Conservation (phyloP, 2,888 invertebrate genomes). For the Xestoiulus laeticollis region DNA sequence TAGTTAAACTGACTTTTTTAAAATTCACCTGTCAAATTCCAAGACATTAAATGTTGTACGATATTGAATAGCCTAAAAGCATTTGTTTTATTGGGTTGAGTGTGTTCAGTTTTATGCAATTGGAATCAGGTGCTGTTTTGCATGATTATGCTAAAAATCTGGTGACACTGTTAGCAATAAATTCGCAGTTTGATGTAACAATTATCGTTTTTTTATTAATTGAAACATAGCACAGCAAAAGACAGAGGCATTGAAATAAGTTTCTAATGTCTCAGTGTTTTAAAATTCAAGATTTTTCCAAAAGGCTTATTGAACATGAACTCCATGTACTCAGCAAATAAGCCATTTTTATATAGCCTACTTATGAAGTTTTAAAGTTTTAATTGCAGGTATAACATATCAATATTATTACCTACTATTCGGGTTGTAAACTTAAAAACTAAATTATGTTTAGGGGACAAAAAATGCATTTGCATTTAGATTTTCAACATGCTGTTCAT, state of each 20-base stretch:
- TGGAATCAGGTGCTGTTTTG: neutral
- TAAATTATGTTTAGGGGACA: slow-evolving; percentile 32
- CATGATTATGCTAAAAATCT: neutral
- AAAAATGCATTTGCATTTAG: neutral
- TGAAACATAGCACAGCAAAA: too few relatives aligned
- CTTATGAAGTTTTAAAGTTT: neutral
- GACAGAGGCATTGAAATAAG: too few relatives aligned
- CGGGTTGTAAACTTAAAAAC: slow-evolving; percentile 5
- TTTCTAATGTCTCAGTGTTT: too few relatives aligned
- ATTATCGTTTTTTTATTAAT: neutral
- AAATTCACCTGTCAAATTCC: too few relatives aligned
- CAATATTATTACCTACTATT: neutral
- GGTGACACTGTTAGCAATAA: neutral
- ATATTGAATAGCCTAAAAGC: neutral
- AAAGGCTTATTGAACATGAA: neutral
- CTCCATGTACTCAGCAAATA: neutral
- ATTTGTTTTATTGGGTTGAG: neutral
- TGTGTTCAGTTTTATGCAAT: neutral
- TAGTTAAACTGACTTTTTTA: too few relatives aligned
- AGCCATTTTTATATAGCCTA: neutral
- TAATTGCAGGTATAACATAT: neutral
- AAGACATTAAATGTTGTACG: too few relatives aligned
- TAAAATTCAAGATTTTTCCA: too few relatives aligned
- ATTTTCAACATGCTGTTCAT: neutral
- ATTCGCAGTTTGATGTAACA: neutral